phyloP scores from a whole-genome alignment of 2,888 invertebrate species.

The Nymphalis urticae region DNA sequence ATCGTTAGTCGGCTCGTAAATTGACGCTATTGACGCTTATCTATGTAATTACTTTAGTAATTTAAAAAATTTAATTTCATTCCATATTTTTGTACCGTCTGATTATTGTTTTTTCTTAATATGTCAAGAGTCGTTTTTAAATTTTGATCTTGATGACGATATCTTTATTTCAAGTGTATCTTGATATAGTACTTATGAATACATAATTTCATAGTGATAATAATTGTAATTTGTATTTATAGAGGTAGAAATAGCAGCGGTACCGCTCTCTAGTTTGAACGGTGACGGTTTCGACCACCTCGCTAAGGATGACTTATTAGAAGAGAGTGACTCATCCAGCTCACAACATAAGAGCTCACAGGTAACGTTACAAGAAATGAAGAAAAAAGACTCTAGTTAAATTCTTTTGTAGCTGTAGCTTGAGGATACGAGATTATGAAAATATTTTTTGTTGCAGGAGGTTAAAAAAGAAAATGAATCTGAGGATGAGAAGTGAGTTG shows the following conservation, averaged over 20 bases:
- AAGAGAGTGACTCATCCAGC: slow-evolving; percentile 63
- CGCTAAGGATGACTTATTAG: slow-evolving; percentile 67
- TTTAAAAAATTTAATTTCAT: too few species aligned
- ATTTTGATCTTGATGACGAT: not conserved
- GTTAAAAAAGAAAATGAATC: slow-evolving; percentile 49
- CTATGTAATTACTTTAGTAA: not conserved
- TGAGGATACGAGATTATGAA: not conserved
- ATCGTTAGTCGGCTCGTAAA: too few species aligned
- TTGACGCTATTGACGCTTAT: too few species aligned
- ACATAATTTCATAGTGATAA: too few species aligned
- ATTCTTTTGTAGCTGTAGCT: not conserved
- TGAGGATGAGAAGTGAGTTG: slow-evolving; percentile 64
- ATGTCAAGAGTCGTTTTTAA: not conserved
- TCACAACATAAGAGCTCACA: slow-evolving; percentile 49
- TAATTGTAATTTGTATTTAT: not conserved
- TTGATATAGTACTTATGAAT: too few species aligned
- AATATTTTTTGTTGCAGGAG: slow-evolving; percentile 49
- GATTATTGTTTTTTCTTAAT: not conserved
- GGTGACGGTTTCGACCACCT: slow-evolving; percentile 59
- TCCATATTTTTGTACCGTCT: too few species aligned
- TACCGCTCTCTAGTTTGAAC: slow-evolving; percentile 57
- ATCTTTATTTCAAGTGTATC: too few species aligned
- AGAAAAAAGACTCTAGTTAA: too few species aligned
- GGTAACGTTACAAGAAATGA: slow-evolving; percentile 16
- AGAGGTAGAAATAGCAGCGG: slow-evolving; percentile 52